These are phyloP conservation scores for Dasyornis broadbenti DNA, from an alignment of 2,113 vertebrate species.

Conservation along the genomic window DNA sequence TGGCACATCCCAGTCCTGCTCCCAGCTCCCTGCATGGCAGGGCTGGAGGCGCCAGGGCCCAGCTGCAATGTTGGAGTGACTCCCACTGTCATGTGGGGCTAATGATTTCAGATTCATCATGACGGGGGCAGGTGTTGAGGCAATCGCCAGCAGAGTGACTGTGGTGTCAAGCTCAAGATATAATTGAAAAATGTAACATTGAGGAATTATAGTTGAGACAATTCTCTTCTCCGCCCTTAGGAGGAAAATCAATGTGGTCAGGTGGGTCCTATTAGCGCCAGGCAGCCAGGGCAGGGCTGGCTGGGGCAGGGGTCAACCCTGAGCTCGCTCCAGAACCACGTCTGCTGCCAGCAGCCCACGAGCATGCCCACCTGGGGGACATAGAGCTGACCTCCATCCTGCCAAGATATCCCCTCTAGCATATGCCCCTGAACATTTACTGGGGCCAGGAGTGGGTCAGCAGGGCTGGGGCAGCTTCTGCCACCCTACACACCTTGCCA, in stretches of 20 bases:
- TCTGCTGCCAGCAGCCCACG: rapidly evolving
- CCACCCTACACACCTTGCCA: background rate
- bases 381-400: rapidly evolving
- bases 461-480: background rate
- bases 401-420: rapidly evolving
- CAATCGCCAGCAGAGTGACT: conserved; percentile 26
- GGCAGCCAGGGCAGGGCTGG: background rate
- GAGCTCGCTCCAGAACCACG: rapidly evolving
- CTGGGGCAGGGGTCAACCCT: background rate
- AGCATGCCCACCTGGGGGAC: rapidly evolving
- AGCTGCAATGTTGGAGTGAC: background rate
- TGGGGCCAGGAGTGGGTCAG: background rate
- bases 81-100: background rate
- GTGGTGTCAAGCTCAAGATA: conserved; percentile 54
- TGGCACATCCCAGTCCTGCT: rapidly evolving
- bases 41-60: background rate
- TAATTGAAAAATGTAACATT: conserved; percentile 69
- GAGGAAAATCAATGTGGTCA: conserved; percentile 62
- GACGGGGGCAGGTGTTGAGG: conserved; percentile 23
- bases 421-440: background rate
- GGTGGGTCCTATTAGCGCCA: conserved; percentile 8
- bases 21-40: rapidly evolving
- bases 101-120: conserved; percentile 48
- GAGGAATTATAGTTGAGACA: conserved; percentile 65
- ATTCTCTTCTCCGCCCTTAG: conserved; percentile 38